These are phyloP conservation scores for Idris sp. DNA, from an alignment of 1,140 invertebrate species.

Conservation along the genomic window DNA sequence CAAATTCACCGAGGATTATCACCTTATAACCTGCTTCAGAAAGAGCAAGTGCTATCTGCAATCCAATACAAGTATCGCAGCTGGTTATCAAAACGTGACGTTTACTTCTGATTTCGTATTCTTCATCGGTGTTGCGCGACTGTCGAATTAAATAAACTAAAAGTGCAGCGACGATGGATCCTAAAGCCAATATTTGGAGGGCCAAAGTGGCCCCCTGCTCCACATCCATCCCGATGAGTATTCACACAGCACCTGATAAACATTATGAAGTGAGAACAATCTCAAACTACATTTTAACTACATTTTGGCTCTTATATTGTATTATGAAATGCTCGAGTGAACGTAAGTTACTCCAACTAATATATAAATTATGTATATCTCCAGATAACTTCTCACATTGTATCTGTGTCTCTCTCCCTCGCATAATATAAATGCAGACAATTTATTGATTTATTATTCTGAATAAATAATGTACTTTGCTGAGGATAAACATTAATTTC, in stretches of 20 bases:
- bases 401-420: slow-evolving; percentile 5
- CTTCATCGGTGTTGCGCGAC: slow-evolving; percentile 80
- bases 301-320: slow-evolving; percentile 11
- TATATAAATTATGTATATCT: slow-evolving; percentile 31
- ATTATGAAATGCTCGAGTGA: slow-evolving; percentile 32
- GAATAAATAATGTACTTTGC: no score
- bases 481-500: no score
- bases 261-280: slow-evolving; percentile 15
- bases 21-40: slow-evolving; percentile 74
- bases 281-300: slow-evolving; percentile 10
- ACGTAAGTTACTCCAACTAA: slow-evolving; percentile 23
- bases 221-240: slow-evolving; percentile 82
- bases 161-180: slow-evolving; percentile 87
- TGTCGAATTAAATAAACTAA: slow-evolving; percentile 86
- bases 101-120: slow-evolving; percentile 71
- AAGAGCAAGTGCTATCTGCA: slow-evolving; percentile 81
- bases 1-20: no score
- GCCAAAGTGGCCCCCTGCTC: slow-evolving; percentile 86
- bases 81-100: slow-evolving; percentile 85
- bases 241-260: slow-evolving; percentile 31
- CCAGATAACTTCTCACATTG: background rate
- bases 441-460: no score
- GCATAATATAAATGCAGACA: no score
- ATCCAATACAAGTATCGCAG: slow-evolving; percentile 85
- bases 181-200: slow-evolving; percentile 86